Evolutionary conservation across 2,797 vertebrate species (phyloP).

Genomic region (Hypotaenidia okinawae): DNA sequence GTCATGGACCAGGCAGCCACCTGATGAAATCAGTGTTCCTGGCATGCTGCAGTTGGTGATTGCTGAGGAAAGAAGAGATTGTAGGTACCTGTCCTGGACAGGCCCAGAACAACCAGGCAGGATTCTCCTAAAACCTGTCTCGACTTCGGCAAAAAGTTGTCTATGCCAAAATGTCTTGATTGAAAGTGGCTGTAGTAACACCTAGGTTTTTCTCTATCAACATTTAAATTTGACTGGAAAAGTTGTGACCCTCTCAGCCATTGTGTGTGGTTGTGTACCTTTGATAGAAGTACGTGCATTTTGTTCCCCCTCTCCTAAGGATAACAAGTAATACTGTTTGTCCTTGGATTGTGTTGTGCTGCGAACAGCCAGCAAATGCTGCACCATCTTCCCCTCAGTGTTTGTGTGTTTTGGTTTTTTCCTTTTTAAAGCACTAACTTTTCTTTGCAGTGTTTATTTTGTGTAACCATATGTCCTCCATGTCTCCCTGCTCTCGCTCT

Average conservation of each 20-base stretch:
- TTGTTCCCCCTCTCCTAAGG: neutral
- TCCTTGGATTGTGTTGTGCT: neutral
- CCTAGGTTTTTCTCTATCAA: accelerated
- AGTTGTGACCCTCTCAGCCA: neutral
- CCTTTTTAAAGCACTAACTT: neutral
- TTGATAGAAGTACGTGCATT: neutral
- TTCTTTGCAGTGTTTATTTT: neutral
- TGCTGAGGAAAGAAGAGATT: neutral
- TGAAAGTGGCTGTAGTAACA: neutral
- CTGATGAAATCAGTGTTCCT: neutral
- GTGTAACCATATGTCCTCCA: neutral
- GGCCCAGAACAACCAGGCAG: neutral
- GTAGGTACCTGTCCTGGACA: neutral
- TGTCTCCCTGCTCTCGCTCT: constrained; percentile 41
- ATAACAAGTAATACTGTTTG: neutral
- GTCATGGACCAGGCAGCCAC: neutral
- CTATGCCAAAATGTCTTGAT: neutral
- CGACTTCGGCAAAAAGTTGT: neutral
- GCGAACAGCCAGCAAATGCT: neutral
- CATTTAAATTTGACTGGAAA: neutral
- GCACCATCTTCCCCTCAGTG: neutral
- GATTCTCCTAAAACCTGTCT: neutral
- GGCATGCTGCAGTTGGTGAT: neutral
- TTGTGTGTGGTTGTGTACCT: accelerated
- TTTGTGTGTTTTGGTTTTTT: too few relatives aligned